Percentiles rank a stretch among this genome's conserved stretches.
Evolutionary conservation across 2,113 vertebrate genomes (phyloP).

Genomic region (Chaetura pelagica): DNA sequence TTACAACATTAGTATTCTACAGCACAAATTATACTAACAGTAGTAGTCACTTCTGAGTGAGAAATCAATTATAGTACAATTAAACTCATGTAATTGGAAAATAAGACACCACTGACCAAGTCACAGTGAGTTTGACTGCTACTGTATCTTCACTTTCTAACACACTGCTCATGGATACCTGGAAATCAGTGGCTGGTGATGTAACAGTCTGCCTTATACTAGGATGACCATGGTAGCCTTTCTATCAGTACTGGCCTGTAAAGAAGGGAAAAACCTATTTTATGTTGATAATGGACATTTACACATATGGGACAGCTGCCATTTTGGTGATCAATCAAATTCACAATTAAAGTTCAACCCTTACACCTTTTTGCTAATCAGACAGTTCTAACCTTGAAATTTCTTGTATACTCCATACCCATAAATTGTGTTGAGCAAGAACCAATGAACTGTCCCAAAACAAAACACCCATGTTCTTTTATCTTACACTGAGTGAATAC

Average conservation of each 20-base stretch:
- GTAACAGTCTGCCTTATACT: neutral
- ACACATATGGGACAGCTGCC: neutral
- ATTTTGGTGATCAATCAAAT: neutral
- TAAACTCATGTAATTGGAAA: neutral
- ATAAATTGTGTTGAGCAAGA: neutral
- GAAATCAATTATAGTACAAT: neutral
- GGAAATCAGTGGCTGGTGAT: neutral
- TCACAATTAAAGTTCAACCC: neutral
- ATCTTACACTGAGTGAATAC: neutral
- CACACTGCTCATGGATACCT: neutral
- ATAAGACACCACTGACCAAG: neutral
- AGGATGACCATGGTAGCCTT: neutral
- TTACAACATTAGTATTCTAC: neutral
- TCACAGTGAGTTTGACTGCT: neutral
- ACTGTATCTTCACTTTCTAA: neutral
- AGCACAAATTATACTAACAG: neutral
- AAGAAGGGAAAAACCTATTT: neutral
- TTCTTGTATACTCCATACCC: neutral
- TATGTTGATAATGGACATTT: neutral
- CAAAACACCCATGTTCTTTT: neutral
- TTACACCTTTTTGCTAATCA: neutral
- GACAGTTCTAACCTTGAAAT: neutral
- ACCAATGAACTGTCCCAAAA: neutral
- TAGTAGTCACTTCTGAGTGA: neutral
- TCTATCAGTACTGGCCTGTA: neutral